Evolutionary conservation across 2,113 vertebrate genomes (phyloP), one percentile per base, ranked within the genome.

Genomic region (Phasianus colchicus): DNA sequence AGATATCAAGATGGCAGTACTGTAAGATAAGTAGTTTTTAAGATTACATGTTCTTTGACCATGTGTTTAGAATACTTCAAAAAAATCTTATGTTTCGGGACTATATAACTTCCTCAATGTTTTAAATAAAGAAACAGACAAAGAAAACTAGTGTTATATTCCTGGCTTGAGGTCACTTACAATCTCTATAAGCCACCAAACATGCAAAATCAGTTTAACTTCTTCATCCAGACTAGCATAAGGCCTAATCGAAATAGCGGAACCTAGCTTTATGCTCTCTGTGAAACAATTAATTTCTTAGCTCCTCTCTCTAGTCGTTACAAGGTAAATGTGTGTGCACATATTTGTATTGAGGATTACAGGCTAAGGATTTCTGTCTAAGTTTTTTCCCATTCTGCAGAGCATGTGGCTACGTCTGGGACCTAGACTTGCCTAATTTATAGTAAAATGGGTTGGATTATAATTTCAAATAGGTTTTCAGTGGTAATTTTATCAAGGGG

Each of bases 371-470:
- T 80, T 91, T 88, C 64, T 77, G 27, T 36, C 54, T 34, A 2
- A 4, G 4, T 70, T 89, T 84, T 55, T 24, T 89, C 30, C 58
- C 36, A 32, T 76, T 79, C 7, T 4, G 73, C 38, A 42, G 4
- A 82, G 27, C 0, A 6, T 63, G 45, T 63, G n/a, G 61, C 75
- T 76, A 54, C 55, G 38, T 79, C 25, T 67, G 63, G 58, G 63
- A 72, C n/a, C 42, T 73, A 69, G 66, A 47, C 48, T 50, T 89
- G 36, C 54, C 64, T 16, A 70, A n/a, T 42, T 66, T 19, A 73
- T 17, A 69, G 77, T 36, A 87, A 92, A 91, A 91, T 16, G 16
- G 55, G 48, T 38, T 73, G 18, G 81, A 87, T 96, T 92, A 70
- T 66, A 77, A 69, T 27, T 29, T 55, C 42, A 85, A 74, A 58